These are phyloP conservation scores for Chromis chromis DNA, from an alignment of 2,797 vertebrate genomes.

Conservation along the genomic window DNA sequence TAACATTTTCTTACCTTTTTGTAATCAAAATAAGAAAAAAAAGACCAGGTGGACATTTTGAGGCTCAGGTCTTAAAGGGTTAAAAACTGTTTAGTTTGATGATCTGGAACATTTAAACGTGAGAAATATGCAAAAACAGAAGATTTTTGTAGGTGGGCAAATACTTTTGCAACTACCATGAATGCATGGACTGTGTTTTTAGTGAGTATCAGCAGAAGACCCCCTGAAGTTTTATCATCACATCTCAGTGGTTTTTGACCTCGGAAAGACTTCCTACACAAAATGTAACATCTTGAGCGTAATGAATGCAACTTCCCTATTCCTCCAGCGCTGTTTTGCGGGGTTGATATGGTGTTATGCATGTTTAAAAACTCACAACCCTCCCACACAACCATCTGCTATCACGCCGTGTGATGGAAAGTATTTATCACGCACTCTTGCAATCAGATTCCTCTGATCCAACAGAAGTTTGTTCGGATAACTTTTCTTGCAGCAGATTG, in stretches of 20 bases:
- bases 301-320: conserved; percentile 44
- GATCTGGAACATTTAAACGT: too few relatives aligned
- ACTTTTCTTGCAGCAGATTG: conserved; percentile 33
- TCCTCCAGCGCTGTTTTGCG: conserved; percentile 48
- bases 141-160: too few relatives aligned
- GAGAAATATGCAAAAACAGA: too few relatives aligned
- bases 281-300: conserved; percentile 55
- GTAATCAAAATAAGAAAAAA: too few relatives aligned
- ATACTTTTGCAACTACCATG: not conserved
- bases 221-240: conserved; percentile 28
- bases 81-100: too few relatives aligned
- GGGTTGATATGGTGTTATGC: conserved; percentile 65
- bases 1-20: too few relatives aligned
- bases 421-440: conserved; percentile 37
- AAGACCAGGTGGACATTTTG: too few relatives aligned
- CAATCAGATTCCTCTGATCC: conserved; percentile 43
- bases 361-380: conserved; percentile 67
- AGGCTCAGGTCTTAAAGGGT: too few relatives aligned
- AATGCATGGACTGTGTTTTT: not conserved
- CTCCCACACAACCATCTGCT: conserved; percentile 80
- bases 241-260: conserved; percentile 39
- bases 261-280: conserved; percentile 28
- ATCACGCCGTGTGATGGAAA: conserved; percentile 42
- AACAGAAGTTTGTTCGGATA: conserved; percentile 37
- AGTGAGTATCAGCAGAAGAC: conserved; percentile 8